These are phyloP conservation scores for Criorhina ranunculi DNA, from an alignment of 2,888 invertebrate genomes.

Conservation along the genomic window DNA sequence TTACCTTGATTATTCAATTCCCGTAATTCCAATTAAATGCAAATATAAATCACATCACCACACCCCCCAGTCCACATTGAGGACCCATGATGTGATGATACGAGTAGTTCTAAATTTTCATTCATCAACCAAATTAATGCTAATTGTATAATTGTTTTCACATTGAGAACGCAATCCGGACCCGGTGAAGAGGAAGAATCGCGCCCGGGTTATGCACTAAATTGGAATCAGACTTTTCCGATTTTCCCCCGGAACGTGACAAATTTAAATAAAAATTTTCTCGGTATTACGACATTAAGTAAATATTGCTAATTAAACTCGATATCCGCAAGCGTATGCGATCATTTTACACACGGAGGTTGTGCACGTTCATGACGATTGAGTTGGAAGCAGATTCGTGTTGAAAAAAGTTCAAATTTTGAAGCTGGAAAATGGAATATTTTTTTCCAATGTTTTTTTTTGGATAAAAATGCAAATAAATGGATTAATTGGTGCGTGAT, in stretches of 20 bases:
- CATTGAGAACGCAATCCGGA: neutral
- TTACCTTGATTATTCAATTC: slow-evolving; percentile 67
- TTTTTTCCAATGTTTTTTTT: neutral
- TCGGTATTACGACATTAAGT: slow-evolving; percentile 7
- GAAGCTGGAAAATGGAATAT: too few species aligned
- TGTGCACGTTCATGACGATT: neutral
- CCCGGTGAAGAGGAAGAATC: neutral
- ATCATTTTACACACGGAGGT: neutral
- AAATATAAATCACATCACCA: slow-evolving; percentile 58
- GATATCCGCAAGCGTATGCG: neutral
- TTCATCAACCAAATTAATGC: slow-evolving; percentile 41
- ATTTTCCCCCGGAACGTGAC: slow-evolving; percentile 52
- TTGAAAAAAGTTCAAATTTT: neutral
- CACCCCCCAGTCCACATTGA: neutral
- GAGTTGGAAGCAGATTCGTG: neutral
- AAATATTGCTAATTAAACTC: slow-evolving; percentile 45
- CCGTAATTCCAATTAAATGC: slow-evolving; percentile 62
- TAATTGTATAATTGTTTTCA: slow-evolving; percentile 49
- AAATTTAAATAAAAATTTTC: slow-evolving; percentile 53
- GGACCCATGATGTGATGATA: neutral
- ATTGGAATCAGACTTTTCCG: slow-evolving; percentile 33
- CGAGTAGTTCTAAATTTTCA: slow-evolving; percentile 31
- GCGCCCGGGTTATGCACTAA: slow-evolving; percentile 8
- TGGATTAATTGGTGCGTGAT: slow-evolving; percentile 32
- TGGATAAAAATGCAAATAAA: slow-evolving; percentile 1